phyloP scores from a whole-genome alignment of 2,888 invertebrate genomes.

The Cheilosia urbana region DNA sequence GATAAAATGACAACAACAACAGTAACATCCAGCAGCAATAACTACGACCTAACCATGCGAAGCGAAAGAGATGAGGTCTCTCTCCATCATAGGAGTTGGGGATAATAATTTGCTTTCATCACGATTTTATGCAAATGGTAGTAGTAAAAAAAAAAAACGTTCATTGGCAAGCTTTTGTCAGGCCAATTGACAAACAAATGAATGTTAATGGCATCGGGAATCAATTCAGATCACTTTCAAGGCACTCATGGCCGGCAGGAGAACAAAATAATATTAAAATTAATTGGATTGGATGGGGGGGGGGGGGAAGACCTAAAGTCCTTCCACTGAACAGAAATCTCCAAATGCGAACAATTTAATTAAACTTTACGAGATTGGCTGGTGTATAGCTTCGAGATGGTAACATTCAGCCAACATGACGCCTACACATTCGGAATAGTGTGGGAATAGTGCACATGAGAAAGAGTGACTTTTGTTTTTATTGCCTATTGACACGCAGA shows the following conservation, averaged over 20 bases:
- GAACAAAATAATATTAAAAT: conserved; percentile 55
- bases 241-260: conserved; percentile 3
- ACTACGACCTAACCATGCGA: conserved; percentile 33
- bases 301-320: conserved; percentile 27
- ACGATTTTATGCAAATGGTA: conserved; percentile 65
- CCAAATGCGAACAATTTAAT: conserved; percentile 44
- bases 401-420: not conserved
- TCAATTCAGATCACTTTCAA: conserved; percentile 66
- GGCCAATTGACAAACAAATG: conserved; percentile 71
- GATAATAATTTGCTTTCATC: conserved; percentile 72
- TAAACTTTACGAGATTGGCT: conserved; percentile 31
- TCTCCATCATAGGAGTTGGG: conserved; percentile 47
- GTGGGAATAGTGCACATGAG: not conserved
- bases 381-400: not conserved
- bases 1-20: conserved; percentile 61
- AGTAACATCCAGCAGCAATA: not conserved
- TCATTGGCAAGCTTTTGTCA: conserved; percentile 43
- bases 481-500: conserved; percentile 20
- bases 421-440: conserved; percentile 10
- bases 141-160: not conserved
- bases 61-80: conserved; percentile 12
- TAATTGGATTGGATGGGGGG: conserved; percentile 60
- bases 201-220: conserved; percentile 69
- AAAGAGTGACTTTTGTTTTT: not conserved
- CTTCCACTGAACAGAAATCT: conserved; percentile 43